phyloP scores from a whole-genome alignment of 2,888 invertebrate species.

The Perizoma flavofasciatum region DNA sequence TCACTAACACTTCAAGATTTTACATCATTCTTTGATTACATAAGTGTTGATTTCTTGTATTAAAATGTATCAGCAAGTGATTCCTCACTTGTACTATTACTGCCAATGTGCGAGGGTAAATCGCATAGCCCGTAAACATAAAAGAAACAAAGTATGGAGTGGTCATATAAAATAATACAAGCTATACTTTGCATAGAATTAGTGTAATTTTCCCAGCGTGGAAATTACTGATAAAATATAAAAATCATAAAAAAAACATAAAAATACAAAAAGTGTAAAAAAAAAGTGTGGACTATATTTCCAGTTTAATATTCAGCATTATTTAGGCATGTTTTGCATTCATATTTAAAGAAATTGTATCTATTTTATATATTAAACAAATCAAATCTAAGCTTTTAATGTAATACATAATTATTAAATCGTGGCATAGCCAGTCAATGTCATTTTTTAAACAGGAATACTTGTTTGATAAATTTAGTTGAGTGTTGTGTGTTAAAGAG shows the following conservation, averaged over 20 bases:
- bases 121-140: slow-evolving; percentile 81
- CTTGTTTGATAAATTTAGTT: slow-evolving; percentile 57
- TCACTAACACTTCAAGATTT: slow-evolving; percentile 29
- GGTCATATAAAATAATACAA: slow-evolving; percentile 86
- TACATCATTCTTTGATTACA: slow-evolving; percentile 27
- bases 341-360: slow-evolving; percentile 65
- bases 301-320: slow-evolving; percentile 85
- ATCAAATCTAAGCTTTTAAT: slow-evolving; percentile 77
- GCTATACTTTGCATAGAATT: slow-evolving; percentile 97
- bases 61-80: slow-evolving; percentile 58
- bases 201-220: slow-evolving; percentile 93
- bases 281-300: slow-evolving; percentile 81
- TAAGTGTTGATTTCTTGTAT: slow-evolving; percentile 36
- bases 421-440: slow-evolving; percentile 62
- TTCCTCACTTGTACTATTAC: slow-evolving; percentile 70
- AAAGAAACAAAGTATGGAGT: slow-evolving; percentile 82
- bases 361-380: slow-evolving; percentile 61
- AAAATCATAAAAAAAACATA: slow-evolving; percentile 53
- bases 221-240: slow-evolving; percentile 77
- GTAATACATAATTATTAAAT: slow-evolving; percentile 59
- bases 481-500: slow-evolving; percentile 64
- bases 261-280: slow-evolving; percentile 56
- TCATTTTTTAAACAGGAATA: slow-evolving; percentile 60
- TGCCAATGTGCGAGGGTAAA: slow-evolving; percentile 82
- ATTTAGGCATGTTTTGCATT: slow-evolving; percentile 80